Base-by-base conservation (phyloP, 2,797 vertebrate genomes). In the Lepilemur ruficaudatus region DNA sequence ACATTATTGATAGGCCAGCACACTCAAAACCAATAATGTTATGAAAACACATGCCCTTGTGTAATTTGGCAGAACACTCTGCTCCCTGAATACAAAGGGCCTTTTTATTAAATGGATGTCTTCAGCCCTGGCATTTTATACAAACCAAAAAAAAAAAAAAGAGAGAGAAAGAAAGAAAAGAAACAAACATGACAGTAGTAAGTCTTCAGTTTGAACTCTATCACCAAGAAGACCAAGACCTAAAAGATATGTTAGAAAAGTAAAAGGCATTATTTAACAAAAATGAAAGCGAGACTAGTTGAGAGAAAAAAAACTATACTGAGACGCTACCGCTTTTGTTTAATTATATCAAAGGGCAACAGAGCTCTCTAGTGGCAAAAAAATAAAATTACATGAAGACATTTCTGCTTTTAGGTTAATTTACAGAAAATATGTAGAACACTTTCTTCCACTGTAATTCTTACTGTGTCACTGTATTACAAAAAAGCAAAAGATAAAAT, bases 331-430 rank as follows among this genome's bases (percentile, higher is more conserved):
- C 0, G 0, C 98, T 98, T 98, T 98, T 98, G 98, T 98, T 96
- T 50, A 76, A 43, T 18, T 57, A n/a, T 98, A 90, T 23, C 84
- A 65, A 98, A 98, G 98, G 91, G 96, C 98, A 98, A 98, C 89
- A 98, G 96, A 89, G 98, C 98, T 98, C 98, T 98, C 98, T 98
- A 98, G 98, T 98, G 98, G 96, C 67, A 1, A 32, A 12, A 55
- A 65, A 9, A 4, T 8, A 28, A 63, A 89, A 78, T 30, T 4
- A 48, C 5, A 61, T 5, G 23, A 38, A 73, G 22, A 57, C 18
- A 12, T 7, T 79, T 76, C 80, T 65, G 70, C 61, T 57, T 78
- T 61, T 7, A 57, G 73, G 63, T 84, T 73, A 61, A 89, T 80
- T 79, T 25, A 91, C 23, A 87, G 41, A 72, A 93, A 95, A 72